Conservation (phyloP, 1,140 invertebrate species). For the Pseudomyrmex sp. region DNA sequence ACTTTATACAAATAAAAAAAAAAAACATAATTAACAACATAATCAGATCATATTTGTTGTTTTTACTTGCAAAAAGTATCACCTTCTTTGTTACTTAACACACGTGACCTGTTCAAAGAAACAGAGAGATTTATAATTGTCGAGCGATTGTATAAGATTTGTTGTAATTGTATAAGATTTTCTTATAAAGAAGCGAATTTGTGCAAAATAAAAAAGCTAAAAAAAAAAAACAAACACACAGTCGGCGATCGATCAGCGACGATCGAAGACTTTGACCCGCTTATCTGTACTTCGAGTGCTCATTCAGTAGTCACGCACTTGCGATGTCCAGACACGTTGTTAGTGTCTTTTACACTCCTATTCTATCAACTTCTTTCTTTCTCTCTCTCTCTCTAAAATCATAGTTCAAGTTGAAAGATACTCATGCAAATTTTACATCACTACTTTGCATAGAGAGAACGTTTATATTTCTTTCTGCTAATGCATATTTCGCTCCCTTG, state of each 20-base stretch:
- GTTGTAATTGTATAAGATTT: too few relatives aligned
- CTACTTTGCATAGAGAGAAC: neutral
- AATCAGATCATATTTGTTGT: too few relatives aligned
- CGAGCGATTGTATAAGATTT: neutral
- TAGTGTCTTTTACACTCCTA: neutral
- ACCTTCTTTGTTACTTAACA: too few relatives aligned
- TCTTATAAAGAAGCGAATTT: too few relatives aligned
- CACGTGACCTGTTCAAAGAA: too few relatives aligned
- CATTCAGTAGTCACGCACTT: constrained; percentile 35
- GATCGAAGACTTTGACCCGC: constrained; percentile 37
- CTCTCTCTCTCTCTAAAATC: neutral
- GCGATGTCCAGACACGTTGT: neutral
- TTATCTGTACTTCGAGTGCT: constrained; percentile 13
- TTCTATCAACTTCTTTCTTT: neutral
- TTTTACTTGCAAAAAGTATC: too few relatives aligned
- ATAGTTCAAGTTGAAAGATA: neutral
- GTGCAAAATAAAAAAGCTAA: neutral
- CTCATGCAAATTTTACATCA: neutral
- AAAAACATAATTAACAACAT: too few relatives aligned
- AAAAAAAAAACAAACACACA: neutral
- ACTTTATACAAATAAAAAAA: neutral
- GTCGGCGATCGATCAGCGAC: constrained; percentile 5
- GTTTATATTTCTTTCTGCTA: neutral
- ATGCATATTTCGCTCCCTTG: neutral
- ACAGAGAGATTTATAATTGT: neutral